phyloP scores from a whole-genome alignment of 2,113 vertebrate genomes.

The Laticauda colubrina region DNA sequence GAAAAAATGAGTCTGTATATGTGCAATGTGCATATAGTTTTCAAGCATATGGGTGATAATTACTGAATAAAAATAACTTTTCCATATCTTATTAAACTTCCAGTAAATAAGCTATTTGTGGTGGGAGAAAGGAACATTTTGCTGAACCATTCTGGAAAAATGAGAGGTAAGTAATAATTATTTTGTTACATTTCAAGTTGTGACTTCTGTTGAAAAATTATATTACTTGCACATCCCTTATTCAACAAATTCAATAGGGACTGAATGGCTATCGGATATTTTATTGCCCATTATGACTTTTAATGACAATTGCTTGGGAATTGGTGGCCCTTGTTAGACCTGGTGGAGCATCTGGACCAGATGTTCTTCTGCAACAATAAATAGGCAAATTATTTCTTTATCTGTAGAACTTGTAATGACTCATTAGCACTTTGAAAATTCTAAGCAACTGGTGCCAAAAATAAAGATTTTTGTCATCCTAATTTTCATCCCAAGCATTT shows the following conservation, averaged over 20 bases:
- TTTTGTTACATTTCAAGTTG: neutral
- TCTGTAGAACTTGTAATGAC: neutral
- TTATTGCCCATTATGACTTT: neutral
- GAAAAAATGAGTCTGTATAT: neutral
- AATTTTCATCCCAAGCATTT: neutral
- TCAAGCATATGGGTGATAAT: neutral
- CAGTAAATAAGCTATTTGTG: neutral
- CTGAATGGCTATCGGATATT: neutral
- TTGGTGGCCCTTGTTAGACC: neutral
- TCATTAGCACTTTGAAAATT: neutral
- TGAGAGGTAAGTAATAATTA: neutral
- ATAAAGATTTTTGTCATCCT: neutral
- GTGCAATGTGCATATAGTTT: neutral
- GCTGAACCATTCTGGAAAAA: too few species aligned
- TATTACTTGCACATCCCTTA: neutral
- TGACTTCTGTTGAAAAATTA: neutral
- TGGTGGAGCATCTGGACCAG: neutral
- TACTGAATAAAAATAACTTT: neutral
- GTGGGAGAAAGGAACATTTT: neutral
- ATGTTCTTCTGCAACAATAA: conserved; percentile 1
- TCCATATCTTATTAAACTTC: neutral
- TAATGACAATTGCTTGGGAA: neutral
- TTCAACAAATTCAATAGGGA: neutral
- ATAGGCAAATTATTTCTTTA: neutral
- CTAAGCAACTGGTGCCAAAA: neutral